phyloP scores from a whole-genome alignment of 1,140 invertebrate species.

The Pogonognathellus flavescens region DNA sequence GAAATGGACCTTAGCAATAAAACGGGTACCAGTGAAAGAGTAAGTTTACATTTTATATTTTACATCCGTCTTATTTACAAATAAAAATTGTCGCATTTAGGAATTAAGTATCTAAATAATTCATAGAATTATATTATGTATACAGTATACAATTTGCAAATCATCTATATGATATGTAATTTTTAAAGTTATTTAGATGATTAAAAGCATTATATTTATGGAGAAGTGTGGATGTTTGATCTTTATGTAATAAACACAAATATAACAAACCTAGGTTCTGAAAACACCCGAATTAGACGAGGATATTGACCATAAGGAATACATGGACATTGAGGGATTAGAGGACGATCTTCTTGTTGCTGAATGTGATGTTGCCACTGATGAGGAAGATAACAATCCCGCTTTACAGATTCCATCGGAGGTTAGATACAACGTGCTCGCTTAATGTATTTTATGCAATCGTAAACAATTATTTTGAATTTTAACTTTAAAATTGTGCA shows the following conservation, averaged over 20 bases:
- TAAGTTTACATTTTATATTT: no score
- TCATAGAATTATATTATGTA: no score
- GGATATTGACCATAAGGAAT: background rate
- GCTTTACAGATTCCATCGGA: slow-evolving; percentile 25
- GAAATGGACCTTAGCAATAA: background rate
- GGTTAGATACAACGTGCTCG: background rate
- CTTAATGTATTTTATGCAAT: no score
- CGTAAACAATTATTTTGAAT: no score
- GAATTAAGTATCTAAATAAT: no score
- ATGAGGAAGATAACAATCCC: slow-evolving; percentile 13
- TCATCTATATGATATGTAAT: no score
- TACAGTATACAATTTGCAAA: no score
- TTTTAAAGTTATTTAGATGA: no score
- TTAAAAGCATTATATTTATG: no score
- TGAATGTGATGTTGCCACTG: background rate
- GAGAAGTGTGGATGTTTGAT: no score
- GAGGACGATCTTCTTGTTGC: background rate
- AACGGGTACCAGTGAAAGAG: background rate
- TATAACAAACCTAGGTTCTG: background rate
- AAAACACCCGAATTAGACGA: background rate
- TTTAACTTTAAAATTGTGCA: background rate
- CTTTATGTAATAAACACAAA: no score
- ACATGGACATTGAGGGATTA: slow-evolving; percentile 7
- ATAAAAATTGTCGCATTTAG: no score
- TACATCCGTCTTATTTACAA: background rate